A percentile compares a stretch with the other conserved stretches of the same genome.
phyloP scores from a whole-genome alignment of 2,888 invertebrate genomes.

The Spodoptera picta region DNA sequence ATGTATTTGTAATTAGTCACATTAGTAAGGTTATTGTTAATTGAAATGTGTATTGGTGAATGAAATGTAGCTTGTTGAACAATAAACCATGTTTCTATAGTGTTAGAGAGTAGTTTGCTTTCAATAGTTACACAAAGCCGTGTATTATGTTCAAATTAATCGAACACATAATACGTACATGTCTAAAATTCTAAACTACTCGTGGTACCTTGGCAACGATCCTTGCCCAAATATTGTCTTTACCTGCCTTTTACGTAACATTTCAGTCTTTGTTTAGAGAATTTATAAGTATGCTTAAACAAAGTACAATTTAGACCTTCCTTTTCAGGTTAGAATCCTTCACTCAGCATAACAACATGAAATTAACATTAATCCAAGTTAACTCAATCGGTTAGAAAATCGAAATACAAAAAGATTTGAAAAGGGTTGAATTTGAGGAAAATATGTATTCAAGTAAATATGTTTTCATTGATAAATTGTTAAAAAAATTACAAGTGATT shows the following conservation, averaged over 20 bases:
- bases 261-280: not conserved
- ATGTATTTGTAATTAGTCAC: constrained; percentile 19
- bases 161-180: no score
- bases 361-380: constrained; percentile 25
- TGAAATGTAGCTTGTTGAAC: no score
- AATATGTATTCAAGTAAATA: no score
- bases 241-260: no score
- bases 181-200: no score
- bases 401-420: constrained; percentile 5
- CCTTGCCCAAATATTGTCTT: no score
- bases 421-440: not conserved
- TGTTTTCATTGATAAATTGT: no score
- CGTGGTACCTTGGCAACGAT: no score
- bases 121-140: no score
- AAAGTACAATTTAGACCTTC: not conserved
- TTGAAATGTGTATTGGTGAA: constrained; percentile 5
- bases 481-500: not conserved
- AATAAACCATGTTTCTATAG: no score
- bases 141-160: no score
- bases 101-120: no score
- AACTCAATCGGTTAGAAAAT: not conserved
- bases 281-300: not conserved
- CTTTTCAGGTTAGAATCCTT: constrained; percentile 4
- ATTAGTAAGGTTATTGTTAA: constrained; percentile 9
- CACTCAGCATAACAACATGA: not conserved